Base-by-base conservation (phyloP, 2,888 invertebrate species). In the Aporophyla nigra region DNA sequence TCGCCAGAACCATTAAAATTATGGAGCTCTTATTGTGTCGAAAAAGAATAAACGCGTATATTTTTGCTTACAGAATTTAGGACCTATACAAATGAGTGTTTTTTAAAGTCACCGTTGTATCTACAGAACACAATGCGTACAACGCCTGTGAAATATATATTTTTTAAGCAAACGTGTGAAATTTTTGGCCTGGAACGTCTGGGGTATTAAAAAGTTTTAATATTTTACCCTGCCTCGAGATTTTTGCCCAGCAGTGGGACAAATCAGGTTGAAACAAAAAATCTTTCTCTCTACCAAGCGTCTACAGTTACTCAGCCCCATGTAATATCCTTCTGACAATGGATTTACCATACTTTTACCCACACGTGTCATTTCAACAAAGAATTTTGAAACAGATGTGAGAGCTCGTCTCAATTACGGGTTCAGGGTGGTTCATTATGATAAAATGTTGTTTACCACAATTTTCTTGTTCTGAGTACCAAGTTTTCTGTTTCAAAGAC, bases 31-130 rank as follows among this genome's bases (percentile, higher is more conserved):
- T 66, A 74, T 71, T 80, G 85, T 86, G 78, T n/a, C 0, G 59
- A 78, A 33, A 33, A 33, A 33, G 1, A 33, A 33, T 33, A 80
- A 66, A 67, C 76, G n/a, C n/a, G n/a, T n/a, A n/a, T n/a, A 77
- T 86, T 86, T 76, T 74, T 63, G 78, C 76, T 71, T 53, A 66
- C 74, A 46, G 43, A 80, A 80, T 85, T 82, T 84, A 78, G 84
- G 82, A 82, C 88, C 82, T 84, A 76, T 82, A 86, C 82, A 88
- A 87, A 86, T 78, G 79, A 80, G 62, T 68, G 73, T 76, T 75
- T 76, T 65, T 78, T 74, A 83, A 84, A 80, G 78, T 71, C 73
- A 24, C 70, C 69, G 72, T 70, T 62, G 62, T 78, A 66, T 59
- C 62, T 27, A 83, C 51, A 68, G 61, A 67, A 80, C 77, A 82